Evolutionary conservation across 2,888 invertebrate genomes (phyloP).

Genomic region (Andrena minutula): DNA sequence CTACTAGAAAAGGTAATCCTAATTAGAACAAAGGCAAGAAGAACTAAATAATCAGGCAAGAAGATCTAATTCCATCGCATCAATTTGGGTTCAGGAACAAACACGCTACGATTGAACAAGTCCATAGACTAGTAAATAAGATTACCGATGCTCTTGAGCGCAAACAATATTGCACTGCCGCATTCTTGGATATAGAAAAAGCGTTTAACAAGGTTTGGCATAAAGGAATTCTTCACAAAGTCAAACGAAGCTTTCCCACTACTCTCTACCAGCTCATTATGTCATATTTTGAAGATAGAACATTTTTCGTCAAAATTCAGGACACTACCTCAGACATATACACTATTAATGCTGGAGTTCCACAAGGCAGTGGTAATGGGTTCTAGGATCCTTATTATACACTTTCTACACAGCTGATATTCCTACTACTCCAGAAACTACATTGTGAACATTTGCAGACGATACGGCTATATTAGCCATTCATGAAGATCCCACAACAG

Average conservation of each 20-base stretch:
- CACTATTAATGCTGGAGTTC: too few species aligned
- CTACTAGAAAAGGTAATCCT: background rate
- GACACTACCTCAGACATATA: too few species aligned
- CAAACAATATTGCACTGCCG: background rate
- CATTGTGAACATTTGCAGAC: background rate
- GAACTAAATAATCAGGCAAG: background rate
- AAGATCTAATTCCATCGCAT: background rate
- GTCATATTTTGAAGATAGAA: too few species aligned
- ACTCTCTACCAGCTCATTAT: too few species aligned
- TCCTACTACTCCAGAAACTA: background rate
- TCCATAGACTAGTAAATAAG: background rate
- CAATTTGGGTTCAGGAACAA: conserved; percentile 4
- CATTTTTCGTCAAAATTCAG: too few species aligned
- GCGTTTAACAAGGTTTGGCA: background rate
- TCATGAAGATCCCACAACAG: background rate
- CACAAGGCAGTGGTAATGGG: too few species aligned
- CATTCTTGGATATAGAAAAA: background rate
- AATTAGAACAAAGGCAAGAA: background rate
- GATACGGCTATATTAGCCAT: background rate
- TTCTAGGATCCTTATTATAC: too few species aligned
- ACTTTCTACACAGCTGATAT: too few species aligned
- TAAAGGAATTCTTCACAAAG: background rate
- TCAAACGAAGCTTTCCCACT: background rate
- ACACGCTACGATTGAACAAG: background rate
- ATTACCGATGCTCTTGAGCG: background rate